Conservation (phyloP, 2,888 invertebrate genomes). For the Cryptus armator region DNA sequence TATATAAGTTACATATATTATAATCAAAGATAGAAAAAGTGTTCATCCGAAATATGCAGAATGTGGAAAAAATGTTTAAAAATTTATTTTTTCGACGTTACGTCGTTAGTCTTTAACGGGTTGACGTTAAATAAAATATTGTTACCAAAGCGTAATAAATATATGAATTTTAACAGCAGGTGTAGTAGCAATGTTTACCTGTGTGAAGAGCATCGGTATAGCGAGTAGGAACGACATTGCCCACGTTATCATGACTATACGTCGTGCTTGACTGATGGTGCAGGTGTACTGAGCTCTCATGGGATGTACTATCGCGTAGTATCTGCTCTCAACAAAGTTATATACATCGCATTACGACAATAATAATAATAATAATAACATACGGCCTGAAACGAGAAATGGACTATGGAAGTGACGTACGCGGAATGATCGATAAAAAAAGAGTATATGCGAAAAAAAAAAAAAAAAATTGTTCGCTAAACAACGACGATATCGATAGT, state of each 20-base stretch:
- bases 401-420: slow-evolving; percentile 1
- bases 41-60: too few relatives aligned
- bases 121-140: background rate
- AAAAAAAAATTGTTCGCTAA: too few relatives aligned
- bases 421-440: slow-evolving; percentile 19
- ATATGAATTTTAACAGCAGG: background rate
- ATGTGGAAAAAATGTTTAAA: too few relatives aligned
- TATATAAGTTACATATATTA: too few relatives aligned
- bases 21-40: too few relatives aligned
- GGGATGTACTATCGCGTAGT: slow-evolving; percentile 90
- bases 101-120: background rate
- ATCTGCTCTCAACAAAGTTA: slow-evolving; percentile 85
- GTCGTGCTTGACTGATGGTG: slow-evolving; percentile 88
- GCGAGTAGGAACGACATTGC: slow-evolving; percentile 87
- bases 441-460: background rate
- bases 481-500: background rate
- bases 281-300: slow-evolving; percentile 90
- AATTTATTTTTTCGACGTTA: background rate
- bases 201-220: slow-evolving; percentile 87
- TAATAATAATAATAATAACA: background rate
- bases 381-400: background rate
- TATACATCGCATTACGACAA: slow-evolving; percentile 2
- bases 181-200: slow-evolving; percentile 85
- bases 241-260: slow-evolving; percentile 89
- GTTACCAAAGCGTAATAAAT: background rate